Conservation (phyloP, 2,797 vertebrate genomes). For the Euphonia xanthogaster region DNA sequence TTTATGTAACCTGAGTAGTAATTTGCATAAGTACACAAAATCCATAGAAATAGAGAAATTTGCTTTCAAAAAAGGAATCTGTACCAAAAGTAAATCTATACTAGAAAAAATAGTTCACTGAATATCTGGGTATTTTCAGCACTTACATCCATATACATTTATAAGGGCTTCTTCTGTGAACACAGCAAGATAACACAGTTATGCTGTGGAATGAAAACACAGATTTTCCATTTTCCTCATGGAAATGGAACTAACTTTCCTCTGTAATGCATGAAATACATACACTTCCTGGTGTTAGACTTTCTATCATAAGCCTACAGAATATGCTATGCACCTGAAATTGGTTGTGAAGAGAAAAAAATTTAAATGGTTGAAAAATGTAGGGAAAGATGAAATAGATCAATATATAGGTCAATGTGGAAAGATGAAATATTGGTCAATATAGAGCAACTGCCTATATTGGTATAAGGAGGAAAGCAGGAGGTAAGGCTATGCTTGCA, state of each 20-base stretch:
- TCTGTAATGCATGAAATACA: neutral
- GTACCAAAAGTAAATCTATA: neutral
- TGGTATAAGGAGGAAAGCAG: neutral
- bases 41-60: neutral
- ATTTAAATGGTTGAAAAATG: neutral
- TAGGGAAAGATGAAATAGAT: neutral
- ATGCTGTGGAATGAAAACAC: neutral
- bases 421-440: neutral
- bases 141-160: neutral
- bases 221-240: neutral
- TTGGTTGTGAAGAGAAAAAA: neutral
- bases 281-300: neutral
- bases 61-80: neutral
- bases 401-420: neutral
- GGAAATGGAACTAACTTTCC: neutral
- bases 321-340: neutral
- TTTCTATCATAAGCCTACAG: neutral
- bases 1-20: conserved; percentile 65
- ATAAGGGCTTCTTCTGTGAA: neutral
- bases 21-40: conserved; percentile 58
- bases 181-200: neutral
- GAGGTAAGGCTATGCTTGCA: neutral
- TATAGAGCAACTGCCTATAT: neutral
- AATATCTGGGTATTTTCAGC: neutral
- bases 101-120: neutral